These are phyloP conservation scores for Chloroclysta siterata DNA, from an alignment of 2,888 invertebrate species.

Conservation along the genomic window DNA sequence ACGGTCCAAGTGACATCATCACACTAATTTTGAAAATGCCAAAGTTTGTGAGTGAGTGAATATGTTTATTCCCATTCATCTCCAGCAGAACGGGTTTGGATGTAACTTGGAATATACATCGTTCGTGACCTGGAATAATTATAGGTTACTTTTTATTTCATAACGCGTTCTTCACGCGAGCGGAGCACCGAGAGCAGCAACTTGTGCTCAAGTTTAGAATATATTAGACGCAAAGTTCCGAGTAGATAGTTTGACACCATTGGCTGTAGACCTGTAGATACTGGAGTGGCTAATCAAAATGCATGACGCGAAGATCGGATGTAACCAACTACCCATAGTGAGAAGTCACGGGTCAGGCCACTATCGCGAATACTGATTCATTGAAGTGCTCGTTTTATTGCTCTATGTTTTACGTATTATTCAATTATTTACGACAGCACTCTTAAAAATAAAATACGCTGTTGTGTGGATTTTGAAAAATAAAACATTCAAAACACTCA, in stretches of 20 bases:
- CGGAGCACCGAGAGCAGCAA: neutral
- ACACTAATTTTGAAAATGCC: too few relatives aligned
- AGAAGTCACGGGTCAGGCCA: constrained; percentile 33
- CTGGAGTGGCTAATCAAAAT: constrained; percentile 40
- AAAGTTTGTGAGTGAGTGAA: too few relatives aligned
- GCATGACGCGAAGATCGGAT: constrained; percentile 42
- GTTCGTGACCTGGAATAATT: too few relatives aligned
- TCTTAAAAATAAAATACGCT: neutral
- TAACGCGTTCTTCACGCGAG: too few relatives aligned
- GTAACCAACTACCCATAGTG: constrained; percentile 34
- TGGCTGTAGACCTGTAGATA: constrained; percentile 11
- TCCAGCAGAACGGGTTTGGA: too few relatives aligned
- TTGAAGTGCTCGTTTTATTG: constrained; percentile 1
- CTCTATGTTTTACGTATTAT: constrained; percentile 1
- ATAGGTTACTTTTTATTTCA: too few relatives aligned
- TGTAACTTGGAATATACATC: too few relatives aligned
- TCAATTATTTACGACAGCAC: neutral
- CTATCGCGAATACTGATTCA: constrained; percentile 34
- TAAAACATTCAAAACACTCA: neutral
- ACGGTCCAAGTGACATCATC: too few relatives aligned
- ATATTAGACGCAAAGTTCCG: constrained; percentile 7
- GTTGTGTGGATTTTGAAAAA: neutral
- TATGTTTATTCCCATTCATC: too few relatives aligned
- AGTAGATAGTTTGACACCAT: constrained; percentile 13
- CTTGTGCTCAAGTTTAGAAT: neutral